Base-by-base conservation (phyloP, 2,888 invertebrate genomes). In the Caenorhabditis uteleia region DNA sequence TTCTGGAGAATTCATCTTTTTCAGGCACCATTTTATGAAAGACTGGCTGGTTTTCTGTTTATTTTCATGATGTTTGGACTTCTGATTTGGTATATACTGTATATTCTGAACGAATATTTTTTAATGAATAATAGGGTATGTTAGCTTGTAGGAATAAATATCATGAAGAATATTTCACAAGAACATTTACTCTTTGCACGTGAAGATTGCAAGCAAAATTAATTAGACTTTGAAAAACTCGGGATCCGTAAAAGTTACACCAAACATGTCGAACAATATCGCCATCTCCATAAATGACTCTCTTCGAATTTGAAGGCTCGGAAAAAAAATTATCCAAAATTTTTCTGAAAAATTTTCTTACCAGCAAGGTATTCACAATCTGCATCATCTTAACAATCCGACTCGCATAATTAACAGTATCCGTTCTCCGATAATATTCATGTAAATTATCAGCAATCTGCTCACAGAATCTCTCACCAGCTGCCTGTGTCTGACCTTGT, bases 281-380 rank as follows among this genome's bases (percentile, higher is more conserved):
- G 62, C 62, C 26, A 62, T 29, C 4, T 62, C 51, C 46, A 62
- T 62, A 0, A 51, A 51, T 3, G 29, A 10, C 31, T 62, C 62
- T 8, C 43, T 42, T 47, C 51, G 34, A 1, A 62, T 43, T 27
- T 62, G 62, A 2, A 56, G n/a, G 14, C 5, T 51, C 56, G 55
- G 50, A 54, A 3, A 59, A 57, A 25, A 34, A 8, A 33, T 12
- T 23, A 25, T 26, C 2, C n/a, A 3, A 34, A 3, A 34, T 39
- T 39, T 26, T 20, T 25, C 8, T 51, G 5, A 16, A n/a, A 23
- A 8, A 33, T 33, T 21, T 16, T 42, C 49, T 49, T 8, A 58
- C 58, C 53, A 60, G 23, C 43, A 62, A 48, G n/a, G 47, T 31
- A 56, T 62, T 62, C 7, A 62, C 62, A 25, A 62, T 62, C 21